Evolutionary conservation across 2,888 invertebrate species (phyloP), one percentile per base, ranked within the genome.

Genomic region (Leptinotarsa haldemani): DNA sequence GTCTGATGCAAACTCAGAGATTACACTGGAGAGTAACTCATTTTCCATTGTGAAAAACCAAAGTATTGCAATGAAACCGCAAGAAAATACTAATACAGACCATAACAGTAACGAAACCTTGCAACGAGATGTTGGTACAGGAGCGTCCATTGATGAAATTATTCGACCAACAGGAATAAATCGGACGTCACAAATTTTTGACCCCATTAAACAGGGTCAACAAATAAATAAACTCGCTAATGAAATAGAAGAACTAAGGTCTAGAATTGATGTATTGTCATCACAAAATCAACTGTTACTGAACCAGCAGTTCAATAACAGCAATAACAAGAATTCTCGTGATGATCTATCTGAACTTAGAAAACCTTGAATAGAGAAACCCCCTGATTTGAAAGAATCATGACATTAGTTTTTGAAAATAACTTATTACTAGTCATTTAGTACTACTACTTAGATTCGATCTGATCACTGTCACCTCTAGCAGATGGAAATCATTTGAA

Each of bases 151-250:
- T 12, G 58, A 65, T 64, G 64, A 40, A 47, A 50, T 46, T 47
- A 75, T 61, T 70, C 48, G 58, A 47, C 64, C 63, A 18, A 65
- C 7, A 46, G 20, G 4, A 20, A 53, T 4, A 4, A n/a, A 65
- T 22, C 48, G 20, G 0, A 63, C 56, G 30, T 15, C 67, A 1
- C 22, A 71, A 66, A 48, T 67, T 61, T 76, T 79, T 61, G 82
- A 84, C 76, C 82, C 82, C 5, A 76, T 82, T 13, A 75, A 79
- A 70, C 86, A 86, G 74, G 84, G 85, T 53, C 81, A 83, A 58
- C 84, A 86, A 75, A 82, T 87, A 65, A 85, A 84, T 50, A 84
- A 85, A 75, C 77, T 87, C 47, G 86, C 85, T 1, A 84, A 86
- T 4, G 85, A 87, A 80, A 84, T 87, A 58, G 84, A 87, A 78